Evolutionary conservation across 2,797 vertebrate species (phyloP), one percentile per base, ranked within the genome.

Genomic region (Glyptemys insculpta): DNA sequence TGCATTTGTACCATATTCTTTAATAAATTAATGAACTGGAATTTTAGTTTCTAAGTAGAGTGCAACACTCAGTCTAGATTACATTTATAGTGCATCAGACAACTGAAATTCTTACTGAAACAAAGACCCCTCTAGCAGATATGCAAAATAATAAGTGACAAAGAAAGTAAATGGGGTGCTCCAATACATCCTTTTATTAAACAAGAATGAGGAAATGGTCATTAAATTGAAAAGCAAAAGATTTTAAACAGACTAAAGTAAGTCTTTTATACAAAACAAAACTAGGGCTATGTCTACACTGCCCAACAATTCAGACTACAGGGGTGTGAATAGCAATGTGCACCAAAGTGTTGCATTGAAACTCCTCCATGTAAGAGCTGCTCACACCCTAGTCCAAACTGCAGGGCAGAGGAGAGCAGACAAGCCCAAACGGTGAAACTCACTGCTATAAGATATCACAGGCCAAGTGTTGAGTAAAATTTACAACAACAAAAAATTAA

Each of bases 21-120:
- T 21, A 72, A 72, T 72, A 72, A 72, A 72, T 72, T 37, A 72
- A 21, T 41, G 6, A 72, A 56, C 6, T 23, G 5, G 3, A 54
- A 47, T 79, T 81, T 8, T 19, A 83, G 31, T 29, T 83, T 34
- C 29, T 6, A 14, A 53, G 34, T 7, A 2, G 12, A 76, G 47
- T 52, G 44, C 0, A 52, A 5, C 0, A 25, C 34, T 31, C 47
- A 23, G 5, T 57, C 34, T 15, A 50, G 12, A 29, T 9, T 47
- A 18, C 52, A 56, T 57, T 78, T 81, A 8, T 31, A 27, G 12
- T 1, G 8, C 1, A 1, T 53, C 16, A 62, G 7, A 49, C 18
- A 72, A 72, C 19, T 53, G n/a, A 82, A n/a, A 78, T 3, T 31
- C 21, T 18, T 65, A 68, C 37, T 90, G 23, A 81, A 90, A 37